Evolutionary conservation across 2,797 vertebrate genomes (phyloP), one percentile per base, ranked within the genome.

Genomic region (Cuniculus paca): DNA sequence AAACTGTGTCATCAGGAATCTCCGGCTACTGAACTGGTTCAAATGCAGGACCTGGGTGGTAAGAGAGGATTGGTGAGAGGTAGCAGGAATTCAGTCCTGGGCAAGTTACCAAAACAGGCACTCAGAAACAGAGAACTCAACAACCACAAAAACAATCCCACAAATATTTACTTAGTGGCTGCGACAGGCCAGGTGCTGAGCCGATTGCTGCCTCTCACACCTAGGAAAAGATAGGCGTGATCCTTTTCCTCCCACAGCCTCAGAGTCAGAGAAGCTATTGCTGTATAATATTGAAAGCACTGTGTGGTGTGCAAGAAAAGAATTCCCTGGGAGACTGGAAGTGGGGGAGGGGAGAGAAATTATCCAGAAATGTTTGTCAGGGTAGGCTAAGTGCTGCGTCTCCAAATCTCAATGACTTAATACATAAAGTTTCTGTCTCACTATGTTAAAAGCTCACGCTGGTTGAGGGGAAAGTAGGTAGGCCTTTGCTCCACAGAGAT

Each of bases 101-200:
- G 94, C 94, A 86, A 28, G 39, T 77, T 63, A 94, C 75, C 95
- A 96, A 95, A 90, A 63, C 20, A 92, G 86, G 42, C 75, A 77
- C 72, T 91, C 93, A 52, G 61, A 74, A 77, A 87, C 26, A 50
- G 92, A 90, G 75, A 95, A 56, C 56, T 84, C 54, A 52, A 86
- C 81, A 65, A 72, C 93, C 87, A 95, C 96, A 89, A 50, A 87
- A 91, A 88, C 80, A 92, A 89, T 54, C 83, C 83, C 94, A 95
- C 91, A 96, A 93, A 96, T 96, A 94, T 95, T 97, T 90, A 94
- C 56, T 93, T 75, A 91, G 89, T 94, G 89, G 91, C 82, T 80
- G 82, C n/a, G 58, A 45, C 58, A 77, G 77, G 50, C 89, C 95
- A 95, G 93, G 91, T 96, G 91, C n/a, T 60, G 65, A 91, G 80